Conservation (phyloP, 2,888 invertebrate genomes). For the Stramonita haemastoma region DNA sequence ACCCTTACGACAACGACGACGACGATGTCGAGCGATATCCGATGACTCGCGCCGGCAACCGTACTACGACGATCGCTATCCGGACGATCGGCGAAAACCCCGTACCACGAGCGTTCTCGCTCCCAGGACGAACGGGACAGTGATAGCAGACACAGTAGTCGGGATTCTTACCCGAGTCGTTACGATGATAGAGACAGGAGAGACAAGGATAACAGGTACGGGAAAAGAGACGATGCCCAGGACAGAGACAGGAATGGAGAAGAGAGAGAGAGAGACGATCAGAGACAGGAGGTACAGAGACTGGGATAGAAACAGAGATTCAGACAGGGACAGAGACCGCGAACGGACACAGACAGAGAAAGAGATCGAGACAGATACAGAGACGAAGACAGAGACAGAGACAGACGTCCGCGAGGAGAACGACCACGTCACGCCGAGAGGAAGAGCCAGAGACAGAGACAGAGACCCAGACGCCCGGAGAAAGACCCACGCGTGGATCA, state of each 20-base stretch:
- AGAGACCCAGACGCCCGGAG: background rate
- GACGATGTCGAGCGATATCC: background rate
- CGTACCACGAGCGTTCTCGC: background rate
- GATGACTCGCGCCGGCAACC: background rate
- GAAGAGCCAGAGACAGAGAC: constrained; percentile 1
- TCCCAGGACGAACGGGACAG: constrained; percentile 7
- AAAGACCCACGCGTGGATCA: background rate
- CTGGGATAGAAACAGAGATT: background rate
- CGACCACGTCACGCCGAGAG: constrained; percentile 5
- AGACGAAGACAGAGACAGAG: background rate
- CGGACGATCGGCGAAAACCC: background rate
- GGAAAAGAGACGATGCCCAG: background rate
- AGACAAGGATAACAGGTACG: background rate
- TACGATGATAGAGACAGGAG: constrained; percentile 21
- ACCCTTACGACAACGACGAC: background rate
- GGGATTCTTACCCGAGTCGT: background rate
- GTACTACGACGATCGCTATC: background rate
- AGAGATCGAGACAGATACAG: background rate
- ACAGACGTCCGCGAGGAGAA: background rate
- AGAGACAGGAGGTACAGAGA: background rate
- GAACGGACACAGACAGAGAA: background rate
- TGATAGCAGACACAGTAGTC: background rate
- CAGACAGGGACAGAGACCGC: background rate
- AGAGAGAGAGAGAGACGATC: background rate
- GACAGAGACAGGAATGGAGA: background rate